Evolutionary conservation across 1,140 invertebrate genomes (phyloP).

Genomic region (Chelonus insularis): DNA sequence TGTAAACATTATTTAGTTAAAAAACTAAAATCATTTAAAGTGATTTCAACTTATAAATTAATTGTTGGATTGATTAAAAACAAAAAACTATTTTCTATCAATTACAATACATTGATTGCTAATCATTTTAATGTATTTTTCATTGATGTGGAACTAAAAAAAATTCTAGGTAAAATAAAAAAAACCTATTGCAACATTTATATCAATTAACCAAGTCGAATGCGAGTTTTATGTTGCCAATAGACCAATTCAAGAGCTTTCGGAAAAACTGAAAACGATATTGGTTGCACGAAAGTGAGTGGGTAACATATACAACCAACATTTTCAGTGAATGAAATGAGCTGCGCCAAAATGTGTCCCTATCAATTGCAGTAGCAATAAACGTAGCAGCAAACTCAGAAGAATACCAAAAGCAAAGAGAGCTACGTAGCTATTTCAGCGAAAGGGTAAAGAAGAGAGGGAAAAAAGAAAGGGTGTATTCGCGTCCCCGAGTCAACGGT

Average conservation of each 20-base stretch:
- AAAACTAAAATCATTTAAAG: no score
- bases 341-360: conserved; percentile 22
- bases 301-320: conserved; percentile 12
- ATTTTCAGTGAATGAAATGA: conserved; percentile 19
- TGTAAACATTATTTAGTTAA: no score
- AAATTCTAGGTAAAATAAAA: no score
- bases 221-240: no score
- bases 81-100: no score
- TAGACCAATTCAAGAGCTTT: background rate
- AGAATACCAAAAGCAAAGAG: conserved; percentile 41
- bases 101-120: no score
- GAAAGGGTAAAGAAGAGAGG: conserved; percentile 21
- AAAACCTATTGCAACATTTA: no score
- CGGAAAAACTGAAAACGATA: background rate
- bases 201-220: no score
- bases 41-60: no score
- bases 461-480: conserved; percentile 25
- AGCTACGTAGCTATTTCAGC: conserved; percentile 40
- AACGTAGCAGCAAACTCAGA: conserved; percentile 39
- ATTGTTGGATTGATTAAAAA: no score
- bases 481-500: conserved; percentile 41
- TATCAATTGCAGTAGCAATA: conserved; percentile 43
- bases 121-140: no score
- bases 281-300: background rate
- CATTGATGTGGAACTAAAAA: no score